Evolutionary conservation across 2,797 vertebrate genomes (phyloP), one percentile per base, ranked within the genome.

Genomic region (Hippoglossus hippoglossus): DNA sequence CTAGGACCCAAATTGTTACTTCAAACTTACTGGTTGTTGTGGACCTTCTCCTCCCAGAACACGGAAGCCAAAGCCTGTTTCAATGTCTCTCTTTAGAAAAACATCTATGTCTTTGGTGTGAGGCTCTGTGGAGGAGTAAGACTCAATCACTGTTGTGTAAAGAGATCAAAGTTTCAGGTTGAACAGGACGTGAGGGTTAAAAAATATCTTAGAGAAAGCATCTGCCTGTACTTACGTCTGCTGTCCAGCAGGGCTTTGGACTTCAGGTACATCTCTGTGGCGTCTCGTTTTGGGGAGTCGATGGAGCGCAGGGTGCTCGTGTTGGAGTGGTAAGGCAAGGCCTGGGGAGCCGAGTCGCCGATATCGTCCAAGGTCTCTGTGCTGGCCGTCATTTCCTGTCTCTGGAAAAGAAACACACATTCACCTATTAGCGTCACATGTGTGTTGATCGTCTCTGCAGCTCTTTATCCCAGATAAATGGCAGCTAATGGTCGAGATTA

Each of bases 41-140:
- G 97, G 96, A 63, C 97, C 97, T 55, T 99, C 98, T 82, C 98
- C 98, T 74, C 98, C 98, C 21, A 99, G 95, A 28, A 99, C 97
- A 13, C 98, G 94, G 90, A 99, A 99, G 39, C 98, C 98, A 82
- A 99, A 99, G 61, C 98, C 98, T 0, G 97, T 98, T 79, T 99
- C 98, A 76, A 98, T 97, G 80, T 99, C 98, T 82, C 98, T 94
- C 88, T 98, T 97, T 56, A 95, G 93, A 87, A 98, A 99, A 89
- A 99, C 97, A 65, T 99, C 98, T 77, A 99, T 92, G 81, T 99
- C 98, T 94, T 96, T 97, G 75, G 97, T 97, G 93, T 99, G 96
- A 70, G 96, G 95, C 81, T 98, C 98, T 99, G 93, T 55, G 69
- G 70, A 80, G 5, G 22, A 72, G 28, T 9, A 69, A 64, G 4